These are phyloP conservation scores for Sylvicola cinctus DNA, from an alignment of 2,888 invertebrate genomes.

Conservation along the genomic window DNA sequence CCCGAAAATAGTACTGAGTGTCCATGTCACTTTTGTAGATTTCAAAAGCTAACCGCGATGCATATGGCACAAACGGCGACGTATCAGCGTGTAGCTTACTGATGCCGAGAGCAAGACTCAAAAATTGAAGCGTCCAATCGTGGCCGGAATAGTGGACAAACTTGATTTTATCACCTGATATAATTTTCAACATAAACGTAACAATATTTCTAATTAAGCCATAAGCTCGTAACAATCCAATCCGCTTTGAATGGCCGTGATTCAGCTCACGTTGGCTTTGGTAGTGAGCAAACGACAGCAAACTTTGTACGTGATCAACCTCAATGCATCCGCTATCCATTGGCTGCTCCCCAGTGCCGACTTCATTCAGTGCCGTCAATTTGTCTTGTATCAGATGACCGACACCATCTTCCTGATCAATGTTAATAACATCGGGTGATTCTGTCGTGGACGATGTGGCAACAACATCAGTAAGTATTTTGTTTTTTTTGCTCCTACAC, in stretches of 20 bases:
- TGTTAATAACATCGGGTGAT: slow-evolving; percentile 23
- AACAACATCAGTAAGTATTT: not conserved
- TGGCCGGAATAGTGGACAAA: slow-evolving; percentile 77
- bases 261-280: slow-evolving; percentile 41
- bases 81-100: slow-evolving; percentile 22
- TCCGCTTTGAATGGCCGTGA: slow-evolving; percentile 34
- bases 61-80: slow-evolving; percentile 56
- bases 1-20: slow-evolving; percentile 52
- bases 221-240: slow-evolving; percentile 56
- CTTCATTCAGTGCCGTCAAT: slow-evolving; percentile 4
- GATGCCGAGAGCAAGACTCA: slow-evolving; percentile 60
- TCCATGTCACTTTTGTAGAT: slow-evolving; percentile 52
- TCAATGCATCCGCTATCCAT: slow-evolving; percentile 33
- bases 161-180: slow-evolving; percentile 51
- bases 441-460: slow-evolving; percentile 14
- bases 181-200: slow-evolving; percentile 60
- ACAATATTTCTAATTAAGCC: slow-evolving; percentile 67
- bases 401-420: slow-evolving; percentile 21
- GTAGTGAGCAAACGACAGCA: slow-evolving; percentile 70
- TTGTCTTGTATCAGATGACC: slow-evolving; percentile 7
- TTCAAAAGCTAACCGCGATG: slow-evolving; percentile 72
- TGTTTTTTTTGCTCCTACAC: slow-evolving; percentile 36
- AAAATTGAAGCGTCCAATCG: slow-evolving; percentile 71
- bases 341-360: slow-evolving; percentile 5
- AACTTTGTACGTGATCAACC: slow-evolving; percentile 49